Base-by-base conservation (phyloP, 2,888 invertebrate species). In the Caradrina kadenii region DNA sequence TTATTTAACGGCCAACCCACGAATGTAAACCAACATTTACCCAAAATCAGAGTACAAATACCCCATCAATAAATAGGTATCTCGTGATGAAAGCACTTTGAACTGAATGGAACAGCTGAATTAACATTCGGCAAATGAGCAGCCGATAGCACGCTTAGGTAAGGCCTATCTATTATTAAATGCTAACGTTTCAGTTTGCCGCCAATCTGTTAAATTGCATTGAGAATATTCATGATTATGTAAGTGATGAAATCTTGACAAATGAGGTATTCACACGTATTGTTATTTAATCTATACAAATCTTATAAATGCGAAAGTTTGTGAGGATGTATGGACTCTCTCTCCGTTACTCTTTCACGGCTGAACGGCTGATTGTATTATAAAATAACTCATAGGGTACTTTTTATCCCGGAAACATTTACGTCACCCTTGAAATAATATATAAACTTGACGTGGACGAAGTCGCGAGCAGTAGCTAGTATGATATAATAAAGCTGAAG, bases 81-180 rank as follows among this genome's bases (percentile, higher is more conserved):
- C 31, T n/a, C 42, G 49, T 11, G 15, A 54, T 45, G 42, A 67
- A 70, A 58, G 22, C 21, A n/a, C 21, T 58, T 26, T 7, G 6
- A 26, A 53, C 58, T 53, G 19, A 61, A 61, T 45, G 10, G 21
- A 45, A 31, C 22, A 21, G 76, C 76, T 73, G 69, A 73, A 45
- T 71, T 60, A 53, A 77, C 61, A 58, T 52, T 62, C 58, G 2
- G 1, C 26, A 73, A 73, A 54, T 69, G 69, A 73, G 49, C 53
- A 69, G 58, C 10, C 22, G 19, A 50, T 55, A 74, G 54, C 54
- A 49, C 59, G 53, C 75, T 59, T n/a, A 22, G 58, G 42, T 19
- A 5, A 26, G 19, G 42, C 31, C 22, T 50, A 45, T 54, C 31
- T 49, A 1, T 22, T 59, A 65, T 66, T 66, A n/a, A 50, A 66